These are phyloP conservation scores for Lacerta agilis DNA, from an alignment of 2,797 vertebrate genomes.

Conservation along the genomic window DNA sequence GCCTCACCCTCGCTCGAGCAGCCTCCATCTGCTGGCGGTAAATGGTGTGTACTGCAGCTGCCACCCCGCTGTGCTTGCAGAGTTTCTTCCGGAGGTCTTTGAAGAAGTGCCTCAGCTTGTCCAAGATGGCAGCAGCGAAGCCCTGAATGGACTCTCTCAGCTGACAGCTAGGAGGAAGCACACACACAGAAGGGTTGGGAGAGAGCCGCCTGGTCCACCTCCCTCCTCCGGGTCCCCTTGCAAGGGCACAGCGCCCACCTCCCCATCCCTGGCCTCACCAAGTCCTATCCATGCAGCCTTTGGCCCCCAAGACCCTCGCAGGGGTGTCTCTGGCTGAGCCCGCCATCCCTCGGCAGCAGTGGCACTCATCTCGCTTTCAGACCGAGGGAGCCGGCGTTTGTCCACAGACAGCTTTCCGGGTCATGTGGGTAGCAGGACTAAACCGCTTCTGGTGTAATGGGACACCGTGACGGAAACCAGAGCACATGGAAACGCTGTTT, in stretches of 20 bases:
- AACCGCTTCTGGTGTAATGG: too few relatives aligned
- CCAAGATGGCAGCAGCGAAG: constrained; percentile 8
- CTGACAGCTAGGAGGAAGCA: not conserved
- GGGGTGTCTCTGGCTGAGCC: too few relatives aligned
- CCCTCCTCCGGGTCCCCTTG: fast-evolving
- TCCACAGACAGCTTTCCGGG: too few relatives aligned
- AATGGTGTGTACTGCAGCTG: not conserved
- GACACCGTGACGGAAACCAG: too few relatives aligned
- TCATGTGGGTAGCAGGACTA: too few relatives aligned
- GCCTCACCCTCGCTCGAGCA: constrained; percentile 33
- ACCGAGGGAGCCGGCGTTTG: fast-evolving
- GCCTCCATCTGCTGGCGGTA: constrained; percentile 31
- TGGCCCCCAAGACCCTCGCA: fast-evolving
- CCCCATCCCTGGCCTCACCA: too few relatives aligned
- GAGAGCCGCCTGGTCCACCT: not conserved
- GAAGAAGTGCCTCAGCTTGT: constrained; percentile 27
- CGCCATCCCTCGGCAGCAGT: not conserved
- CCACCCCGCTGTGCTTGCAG: not conserved
- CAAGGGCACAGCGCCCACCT: too few relatives aligned
- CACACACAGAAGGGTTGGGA: not conserved
- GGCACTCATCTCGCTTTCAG: too few relatives aligned
- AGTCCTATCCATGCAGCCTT: too few relatives aligned
- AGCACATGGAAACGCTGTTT: fast-evolving
- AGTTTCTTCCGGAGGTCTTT: constrained; percentile 14
- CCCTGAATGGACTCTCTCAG: not conserved